Percentiles rank a stretch among this genome's conserved stretches.
phyloP scores from a whole-genome alignment of 2,113 vertebrate species.

The Vicugna pacos region DNA sequence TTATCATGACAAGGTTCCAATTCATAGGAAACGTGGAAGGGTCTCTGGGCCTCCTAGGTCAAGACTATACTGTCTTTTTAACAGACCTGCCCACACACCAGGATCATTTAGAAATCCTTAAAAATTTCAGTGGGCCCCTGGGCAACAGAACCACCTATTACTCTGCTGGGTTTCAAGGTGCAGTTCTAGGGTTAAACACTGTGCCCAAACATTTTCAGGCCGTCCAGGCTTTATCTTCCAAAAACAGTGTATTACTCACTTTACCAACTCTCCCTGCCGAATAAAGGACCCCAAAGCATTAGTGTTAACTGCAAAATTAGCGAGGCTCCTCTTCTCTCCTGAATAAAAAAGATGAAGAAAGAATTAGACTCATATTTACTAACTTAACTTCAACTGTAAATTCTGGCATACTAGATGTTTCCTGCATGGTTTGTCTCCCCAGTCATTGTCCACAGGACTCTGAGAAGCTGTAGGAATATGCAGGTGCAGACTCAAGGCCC shows the following conservation, averaged over 20 bases:
- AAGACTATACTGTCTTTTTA: not conserved
- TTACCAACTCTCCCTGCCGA: not conserved
- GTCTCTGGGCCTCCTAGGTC: not conserved
- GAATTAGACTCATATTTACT: not conserved
- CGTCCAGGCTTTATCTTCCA: not conserved
- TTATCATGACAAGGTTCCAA: not conserved
- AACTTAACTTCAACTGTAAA: not conserved
- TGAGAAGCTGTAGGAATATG: constrained; percentile 90
- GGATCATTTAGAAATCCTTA: not conserved
- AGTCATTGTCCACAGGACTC: constrained; percentile 86
- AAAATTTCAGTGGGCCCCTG: not conserved
- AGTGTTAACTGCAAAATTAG: not conserved
- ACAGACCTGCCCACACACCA: not conserved
- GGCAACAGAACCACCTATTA: not conserved
- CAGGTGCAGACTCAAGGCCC: constrained; percentile 85
- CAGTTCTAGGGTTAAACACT: not conserved
- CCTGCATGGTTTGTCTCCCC: constrained; percentile 90
- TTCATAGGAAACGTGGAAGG: not conserved
- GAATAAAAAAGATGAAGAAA: not conserved
- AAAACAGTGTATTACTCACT: not conserved
- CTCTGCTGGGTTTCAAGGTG: not conserved
- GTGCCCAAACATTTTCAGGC: not conserved
- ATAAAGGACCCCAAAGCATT: not conserved
- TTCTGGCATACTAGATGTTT: constrained; percentile 45
- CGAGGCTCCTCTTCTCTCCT: constrained; percentile 61